Base-by-base conservation (phyloP, 1,140 invertebrate genomes). In the Muscidifurax raptorellus region DNA sequence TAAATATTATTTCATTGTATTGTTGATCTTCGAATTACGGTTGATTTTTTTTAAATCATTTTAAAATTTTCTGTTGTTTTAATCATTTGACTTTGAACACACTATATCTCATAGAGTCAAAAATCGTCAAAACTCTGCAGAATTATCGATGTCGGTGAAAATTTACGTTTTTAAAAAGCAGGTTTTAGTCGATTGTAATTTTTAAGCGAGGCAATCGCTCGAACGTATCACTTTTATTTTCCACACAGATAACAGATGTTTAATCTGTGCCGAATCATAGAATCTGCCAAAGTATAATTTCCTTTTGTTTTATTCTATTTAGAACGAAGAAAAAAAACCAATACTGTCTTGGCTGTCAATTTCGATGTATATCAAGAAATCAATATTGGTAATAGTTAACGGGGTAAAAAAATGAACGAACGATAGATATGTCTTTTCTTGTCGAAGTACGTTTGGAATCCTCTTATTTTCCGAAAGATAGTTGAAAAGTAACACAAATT, bases 1-100 rank as follows among this genome's bases (percentile, higher is more conserved):
- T 71, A 72, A 78, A 78, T 85, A 82, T 85, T 85, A 85, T 82
- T 78, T 78, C 72, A 72, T 82, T 82, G 79, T 78, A 75, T 85
- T 72, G 80, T 85, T 85, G 67, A 76, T 78, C 52, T 80, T 74
- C 10, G 25, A 15, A 85, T 85, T 47, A 81, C 44, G 40, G 66
- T 85, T 81, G 64, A 80, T 15, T 81, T 47, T 78, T 76, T 30
- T 32, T 67, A 32, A 80, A 25, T 78, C 27, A 72, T 72, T 80
- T 84, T 72, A 28, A 84, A 66, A 9, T 71, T 72, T 72, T 64
- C 12, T 85, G 72, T 85, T 81, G 76, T 85, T 85, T 85, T 81
- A 85, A 44, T 76, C 30, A 77, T 76, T 67, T 59, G 78, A 85
- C 72, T 64, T 76, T 85, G 36, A 77, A 83, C 32, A 66, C 6